These are phyloP conservation scores for Hydroisotoma schaefferi DNA, from an alignment of 2,888 invertebrate species.

Conservation along the genomic window DNA sequence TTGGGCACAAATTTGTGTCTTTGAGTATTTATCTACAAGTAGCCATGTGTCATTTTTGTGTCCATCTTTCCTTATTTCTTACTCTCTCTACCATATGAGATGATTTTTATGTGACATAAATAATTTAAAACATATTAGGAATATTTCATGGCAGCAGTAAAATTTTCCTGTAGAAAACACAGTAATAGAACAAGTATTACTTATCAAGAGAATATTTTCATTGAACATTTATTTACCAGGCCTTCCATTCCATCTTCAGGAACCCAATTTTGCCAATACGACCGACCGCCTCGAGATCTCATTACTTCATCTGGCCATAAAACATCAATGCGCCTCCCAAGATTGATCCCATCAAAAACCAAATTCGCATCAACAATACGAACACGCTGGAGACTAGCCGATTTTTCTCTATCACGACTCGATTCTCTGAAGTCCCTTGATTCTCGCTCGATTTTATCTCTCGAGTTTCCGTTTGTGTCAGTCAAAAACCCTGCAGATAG, in stretches of 20 bases:
- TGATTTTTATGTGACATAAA: no score
- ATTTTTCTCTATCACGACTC: slow-evolving; percentile 52
- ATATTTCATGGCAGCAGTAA: no score
- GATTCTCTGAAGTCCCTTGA: slow-evolving; percentile 53
- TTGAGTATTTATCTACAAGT: no score
- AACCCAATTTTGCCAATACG: slow-evolving; percentile 85
- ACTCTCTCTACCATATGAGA: no score
- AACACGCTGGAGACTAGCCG: slow-evolving; percentile 46
- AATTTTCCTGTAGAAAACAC: no score
- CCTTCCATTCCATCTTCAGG: slow-evolving; percentile 91
- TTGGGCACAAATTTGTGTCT: no score
- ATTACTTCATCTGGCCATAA: slow-evolving; percentile 90
- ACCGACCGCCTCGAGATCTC: slow-evolving; percentile 79
- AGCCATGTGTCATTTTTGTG: no score
- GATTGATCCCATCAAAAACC: slow-evolving; percentile 87
- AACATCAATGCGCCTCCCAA: slow-evolving; percentile 77
- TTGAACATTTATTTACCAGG: slow-evolving; percentile 58
- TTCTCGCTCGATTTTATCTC: slow-evolving; percentile 26
- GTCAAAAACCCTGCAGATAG: slow-evolving; percentile 49
- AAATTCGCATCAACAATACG: slow-evolving; percentile 64
- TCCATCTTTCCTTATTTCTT: no score
- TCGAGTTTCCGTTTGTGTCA: slow-evolving; percentile 44
- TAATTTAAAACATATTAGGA: no score
- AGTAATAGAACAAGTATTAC: no score
- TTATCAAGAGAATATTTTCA: no score